phyloP scores from a whole-genome alignment of 2,888 invertebrate genomes.

The Megastigmus dorsalis region DNA sequence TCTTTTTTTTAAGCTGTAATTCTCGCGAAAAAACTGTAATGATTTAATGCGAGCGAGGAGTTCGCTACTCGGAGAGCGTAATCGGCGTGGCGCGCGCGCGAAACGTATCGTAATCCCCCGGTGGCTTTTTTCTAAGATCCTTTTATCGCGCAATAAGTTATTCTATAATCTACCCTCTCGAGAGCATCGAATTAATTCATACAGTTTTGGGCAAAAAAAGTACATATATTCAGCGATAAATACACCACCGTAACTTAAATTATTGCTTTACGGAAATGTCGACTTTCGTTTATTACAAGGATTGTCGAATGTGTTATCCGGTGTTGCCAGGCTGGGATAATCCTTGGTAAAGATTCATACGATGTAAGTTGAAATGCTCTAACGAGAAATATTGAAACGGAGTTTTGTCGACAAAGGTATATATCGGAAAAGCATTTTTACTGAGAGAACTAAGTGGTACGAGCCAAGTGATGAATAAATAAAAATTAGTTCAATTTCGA shows the following conservation, averaged over 20 bases:
- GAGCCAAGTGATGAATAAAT: no score
- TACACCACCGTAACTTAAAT: no score
- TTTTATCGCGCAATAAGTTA: slow-evolving; percentile 31
- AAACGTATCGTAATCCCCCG: slow-evolving; percentile 7
- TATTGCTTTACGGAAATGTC: slow-evolving; percentile 1
- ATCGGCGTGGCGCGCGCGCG: background rate
- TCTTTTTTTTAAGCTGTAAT: background rate
- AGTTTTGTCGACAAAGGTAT: no score
- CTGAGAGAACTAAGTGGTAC: no score
- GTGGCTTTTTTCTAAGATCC: background rate
- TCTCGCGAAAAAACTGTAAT: slow-evolving; percentile 34
- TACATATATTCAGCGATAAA: no score
- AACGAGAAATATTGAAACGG: no score
- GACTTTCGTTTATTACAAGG: background rate
- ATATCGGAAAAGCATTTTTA: no score
- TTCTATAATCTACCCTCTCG: slow-evolving; percentile 30
- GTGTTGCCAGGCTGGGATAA: no score
- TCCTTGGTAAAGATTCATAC: no score
- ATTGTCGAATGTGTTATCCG: no score
- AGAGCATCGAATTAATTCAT: slow-evolving; percentile 18
- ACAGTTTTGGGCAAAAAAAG: background rate
- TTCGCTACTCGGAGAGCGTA: background rate
- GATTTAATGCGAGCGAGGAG: slow-evolving; percentile 20
- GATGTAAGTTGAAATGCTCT: no score
- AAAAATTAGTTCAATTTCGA: no score